phyloP scores from a whole-genome alignment of 2,797 vertebrate species.

The Staurois parvus region DNA sequence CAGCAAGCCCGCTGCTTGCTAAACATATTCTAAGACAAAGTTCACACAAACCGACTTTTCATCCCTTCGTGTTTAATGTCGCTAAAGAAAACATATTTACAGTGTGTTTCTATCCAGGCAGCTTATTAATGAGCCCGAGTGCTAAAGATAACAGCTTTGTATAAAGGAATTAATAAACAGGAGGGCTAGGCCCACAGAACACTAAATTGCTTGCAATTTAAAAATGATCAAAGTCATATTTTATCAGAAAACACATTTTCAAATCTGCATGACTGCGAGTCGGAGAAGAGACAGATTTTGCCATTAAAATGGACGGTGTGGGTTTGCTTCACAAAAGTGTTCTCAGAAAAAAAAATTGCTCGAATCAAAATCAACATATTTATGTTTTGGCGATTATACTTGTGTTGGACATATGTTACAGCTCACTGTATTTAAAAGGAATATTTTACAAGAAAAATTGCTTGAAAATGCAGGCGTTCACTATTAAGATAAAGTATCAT shows the following conservation, averaged over 20 bases:
- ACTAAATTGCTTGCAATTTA: slow-evolving; percentile 20
- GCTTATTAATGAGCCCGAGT: not conserved
- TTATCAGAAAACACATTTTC: slow-evolving; percentile 9
- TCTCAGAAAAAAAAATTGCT: too few species aligned
- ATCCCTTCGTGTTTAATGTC: slow-evolving; percentile 8
- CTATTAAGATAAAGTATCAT: too few species aligned
- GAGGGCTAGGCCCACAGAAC: not conserved
- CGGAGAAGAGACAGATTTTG: not conserved
- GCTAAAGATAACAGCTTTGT: slow-evolving; percentile 7
- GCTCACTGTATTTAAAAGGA: too few species aligned
- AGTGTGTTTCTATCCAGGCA: slow-evolving; percentile 3
- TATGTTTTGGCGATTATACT: too few species aligned
- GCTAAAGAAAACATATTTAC: slow-evolving; percentile 7
- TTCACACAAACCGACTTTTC: not conserved
- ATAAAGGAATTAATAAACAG: slow-evolving; percentile 22
- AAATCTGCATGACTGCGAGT: slow-evolving; percentile 6
- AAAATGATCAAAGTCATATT: slow-evolving; percentile 8
- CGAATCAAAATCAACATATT: too few species aligned
- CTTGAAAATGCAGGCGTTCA: too few species aligned
- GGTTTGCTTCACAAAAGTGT: not conserved
- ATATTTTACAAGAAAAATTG: too few species aligned
- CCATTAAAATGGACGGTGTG: not conserved
- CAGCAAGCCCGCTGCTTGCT: slow-evolving; percentile 61
- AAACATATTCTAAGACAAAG: slow-evolving; percentile 64
- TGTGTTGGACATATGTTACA: too few species aligned